Evolutionary conservation across 2,888 invertebrate species (phyloP), one percentile per base, ranked within the genome.

Genomic region (Cheilosia variabilis): DNA sequence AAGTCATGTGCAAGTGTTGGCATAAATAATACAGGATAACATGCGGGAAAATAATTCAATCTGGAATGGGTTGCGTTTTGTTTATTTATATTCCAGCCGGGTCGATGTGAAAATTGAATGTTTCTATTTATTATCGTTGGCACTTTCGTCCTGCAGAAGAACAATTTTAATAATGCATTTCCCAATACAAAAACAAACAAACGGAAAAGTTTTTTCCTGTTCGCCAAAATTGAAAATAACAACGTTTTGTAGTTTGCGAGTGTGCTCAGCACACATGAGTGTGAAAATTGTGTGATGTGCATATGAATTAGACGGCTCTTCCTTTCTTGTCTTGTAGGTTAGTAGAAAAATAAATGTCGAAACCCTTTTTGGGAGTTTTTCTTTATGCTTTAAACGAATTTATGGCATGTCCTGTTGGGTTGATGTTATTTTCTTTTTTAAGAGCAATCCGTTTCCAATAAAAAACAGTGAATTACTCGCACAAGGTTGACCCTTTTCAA

Each of bases 401-500:
- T 66, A 66, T 57, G 58, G 45, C 41, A 63, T 27, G 43, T 37
- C 50, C 24, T 52, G 45, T 50, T 53, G 13, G 52, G 24, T 4
- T 37, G 22, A 22, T 19, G 45, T 24, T 53, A 5, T 58, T 66
- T 47, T 6, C 41, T 50, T 47, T 71, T 63, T 52, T 24, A 65
- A 72, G 17, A 31, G 24, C 45, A 62, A 52, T 55, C 53, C 43
- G 50, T 58, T 75, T 63, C 50, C 24, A 65, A 71, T 65, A 69
- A 69, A 65, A 53, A 58, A 45, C n/a, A 31, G 24, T 50, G 58
- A 50, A 31, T 43, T 34, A 57, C n/a, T 47, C 37, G 62, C 60
- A 60, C 37, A 37, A 53, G 34, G 66, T 63, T 68, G 55, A 83
- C 83, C 83, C 73, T 83, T 73, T 72, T 83, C 83, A 83, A 83